A percentile compares a stretch with the other conserved stretches of the same genome.
Conservation (phyloP, 1,140 invertebrate genomes). For the Heliconius himera region DNA sequence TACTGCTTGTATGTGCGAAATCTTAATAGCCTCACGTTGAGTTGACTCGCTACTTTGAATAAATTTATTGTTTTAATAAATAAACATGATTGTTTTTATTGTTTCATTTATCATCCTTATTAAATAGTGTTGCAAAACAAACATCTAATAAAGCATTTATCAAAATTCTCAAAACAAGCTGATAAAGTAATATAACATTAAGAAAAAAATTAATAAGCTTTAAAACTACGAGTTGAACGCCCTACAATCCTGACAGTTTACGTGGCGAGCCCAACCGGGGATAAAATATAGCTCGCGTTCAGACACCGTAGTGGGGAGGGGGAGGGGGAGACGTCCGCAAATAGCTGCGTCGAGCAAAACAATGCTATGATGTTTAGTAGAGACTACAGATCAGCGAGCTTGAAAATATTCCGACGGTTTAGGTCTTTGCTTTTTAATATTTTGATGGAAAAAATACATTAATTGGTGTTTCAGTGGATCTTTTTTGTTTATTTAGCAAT, state of each 20-base stretch:
- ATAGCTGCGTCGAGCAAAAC: conserved; percentile 78
- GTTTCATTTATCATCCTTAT: background rate
- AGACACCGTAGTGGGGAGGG: conserved; percentile 52
- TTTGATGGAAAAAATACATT: background rate
- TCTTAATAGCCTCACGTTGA: background rate
- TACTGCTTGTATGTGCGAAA: background rate
- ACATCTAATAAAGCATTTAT: background rate
- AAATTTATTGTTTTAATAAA: background rate
- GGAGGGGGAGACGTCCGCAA: conserved; percentile 58
- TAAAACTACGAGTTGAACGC: conserved; percentile 73
- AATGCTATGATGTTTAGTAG: conserved; percentile 75
- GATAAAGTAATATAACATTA: background rate
- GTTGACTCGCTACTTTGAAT: background rate
- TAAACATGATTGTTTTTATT: background rate
- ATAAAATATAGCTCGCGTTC: conserved; percentile 78
- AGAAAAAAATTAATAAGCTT: conserved; percentile 51
- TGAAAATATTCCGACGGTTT: conserved; percentile 43
- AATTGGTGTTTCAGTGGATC: background rate
- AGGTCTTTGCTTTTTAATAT: conserved; percentile 31
- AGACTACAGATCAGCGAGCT: conserved; percentile 54
- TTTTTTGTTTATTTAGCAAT: background rate
- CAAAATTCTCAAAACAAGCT: background rate
- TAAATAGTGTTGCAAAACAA: background rate
- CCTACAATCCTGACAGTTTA: conserved; percentile 78
- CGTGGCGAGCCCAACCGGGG: conserved; percentile 69